Base-by-base conservation (phyloP, 2,888 invertebrate genomes). In the Cerceris rybyensis region DNA sequence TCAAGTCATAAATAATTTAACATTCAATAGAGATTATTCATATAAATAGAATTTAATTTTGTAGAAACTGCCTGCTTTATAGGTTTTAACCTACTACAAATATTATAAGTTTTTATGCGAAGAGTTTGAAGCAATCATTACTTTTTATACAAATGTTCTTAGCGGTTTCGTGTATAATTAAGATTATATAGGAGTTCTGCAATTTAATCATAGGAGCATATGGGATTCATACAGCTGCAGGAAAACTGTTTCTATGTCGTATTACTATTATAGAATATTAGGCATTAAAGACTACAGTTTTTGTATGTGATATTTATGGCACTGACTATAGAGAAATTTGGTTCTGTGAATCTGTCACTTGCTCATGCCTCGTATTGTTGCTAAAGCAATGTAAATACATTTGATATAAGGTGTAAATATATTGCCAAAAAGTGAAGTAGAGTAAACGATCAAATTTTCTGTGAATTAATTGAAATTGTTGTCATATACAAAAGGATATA, bases 281-380 rank as follows among this genome's bases (percentile, higher is more conserved):
- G 49, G 46, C 17, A 52, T 73, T 28, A 28, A 75, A 72, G 63
- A 63, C 59, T 78, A 73, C 50, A 64, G 11, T 61, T 70, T 67
- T 68, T 82, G 57, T 82, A 76, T 57, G 70, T 83, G 72, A 75
- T 66, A 72, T 71, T 74, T 84, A 74, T 68, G 71, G 58, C 66
- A 63, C 74, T 76, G 74, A 75, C 73, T 66, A 69, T 66, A 76
- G 55, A 76, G 55, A 66, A 67, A 1, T 81, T 84, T 75, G 69
- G 49, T 75, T 83, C 70, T 82, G 57, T 57, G 61, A 80, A 76
- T 77, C 72, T 79, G 75, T 76, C 69, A 82, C 57, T 80, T 82
- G 78, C 77, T 81, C 80, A 82, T 55, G 58, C 72, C 75, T 81
- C 59, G 28, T 63, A 78, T 70, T 66, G 41, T 72, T 60, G 50